Conservation (phyloP, 2,888 invertebrate genomes). For the Ornithoptera priamus region DNA sequence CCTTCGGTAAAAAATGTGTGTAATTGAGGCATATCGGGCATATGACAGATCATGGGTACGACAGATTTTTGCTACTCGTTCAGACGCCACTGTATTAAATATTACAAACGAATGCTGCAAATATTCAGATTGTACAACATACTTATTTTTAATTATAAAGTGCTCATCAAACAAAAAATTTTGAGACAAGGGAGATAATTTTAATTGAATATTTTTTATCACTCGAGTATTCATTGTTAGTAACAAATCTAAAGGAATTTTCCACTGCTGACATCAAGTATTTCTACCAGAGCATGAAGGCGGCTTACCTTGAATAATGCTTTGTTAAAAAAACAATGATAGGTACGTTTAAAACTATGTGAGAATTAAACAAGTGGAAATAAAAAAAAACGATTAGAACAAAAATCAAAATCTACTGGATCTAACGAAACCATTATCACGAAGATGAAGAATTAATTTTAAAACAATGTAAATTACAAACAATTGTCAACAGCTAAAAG, state of each 20-base stretch:
- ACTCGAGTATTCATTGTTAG: background rate
- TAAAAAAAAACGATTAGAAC: background rate
- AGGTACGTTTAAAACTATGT: background rate
- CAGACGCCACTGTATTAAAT: too few species aligned
- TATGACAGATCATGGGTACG: too few species aligned
- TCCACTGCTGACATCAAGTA: slow-evolving; percentile 5
- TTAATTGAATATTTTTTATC: background rate
- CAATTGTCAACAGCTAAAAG: slow-evolving; percentile 8
- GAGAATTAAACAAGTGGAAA: background rate
- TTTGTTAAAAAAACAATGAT: background rate
- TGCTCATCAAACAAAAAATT: too few species aligned
- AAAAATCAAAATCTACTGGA: background rate
- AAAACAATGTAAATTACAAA: background rate
- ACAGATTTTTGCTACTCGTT: too few species aligned
- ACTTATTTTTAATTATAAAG: too few species aligned
- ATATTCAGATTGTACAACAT: too few species aligned
- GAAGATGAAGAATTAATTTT: background rate
- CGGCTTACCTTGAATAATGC: slow-evolving; percentile 1
- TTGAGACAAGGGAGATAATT: too few species aligned
- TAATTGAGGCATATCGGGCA: too few species aligned
- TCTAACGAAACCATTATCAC: too few species aligned
- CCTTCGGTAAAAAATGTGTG: too few species aligned
- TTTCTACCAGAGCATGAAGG: background rate
- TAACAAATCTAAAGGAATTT: slow-evolving; percentile 5
- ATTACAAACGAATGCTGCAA: too few species aligned